A percentile compares a stretch with the other conserved stretches of the same genome.
phyloP scores from a whole-genome alignment of 2,113 vertebrate genomes.

The Plotosus lineatus region DNA sequence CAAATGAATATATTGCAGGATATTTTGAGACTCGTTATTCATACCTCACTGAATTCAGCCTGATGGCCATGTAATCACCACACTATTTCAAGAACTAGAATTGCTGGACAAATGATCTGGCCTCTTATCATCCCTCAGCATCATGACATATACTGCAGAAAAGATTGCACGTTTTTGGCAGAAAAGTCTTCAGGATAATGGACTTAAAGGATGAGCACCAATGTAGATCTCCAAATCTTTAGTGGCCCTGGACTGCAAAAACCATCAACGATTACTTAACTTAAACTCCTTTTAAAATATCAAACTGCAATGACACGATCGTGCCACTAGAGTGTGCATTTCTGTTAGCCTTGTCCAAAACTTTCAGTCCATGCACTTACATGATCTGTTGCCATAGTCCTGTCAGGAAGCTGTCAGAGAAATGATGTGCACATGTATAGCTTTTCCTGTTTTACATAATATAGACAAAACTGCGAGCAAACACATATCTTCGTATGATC shows the following conservation, averaged over 20 bases:
- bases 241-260: background rate
- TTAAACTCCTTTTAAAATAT: background rate
- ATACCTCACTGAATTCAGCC: constrained; percentile 57
- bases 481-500: background rate
- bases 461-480: background rate
- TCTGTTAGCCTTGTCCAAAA: constrained; percentile 23
- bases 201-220: constrained; percentile 22
- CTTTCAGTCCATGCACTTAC: background rate
- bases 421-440: background rate
- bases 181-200: constrained; percentile 48
- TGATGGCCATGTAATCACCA: constrained; percentile 55
- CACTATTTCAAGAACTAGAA: constrained; percentile 49
- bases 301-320: constrained; percentile 38
- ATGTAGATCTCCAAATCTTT: constrained; percentile 7
- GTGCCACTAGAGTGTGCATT: constrained; percentile 53
- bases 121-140: constrained; percentile 13
- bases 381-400: background rate
- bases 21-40: constrained; percentile 57
- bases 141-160: constrained; percentile 38
- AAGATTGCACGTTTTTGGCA: too few relatives aligned
- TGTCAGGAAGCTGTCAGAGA: background rate
- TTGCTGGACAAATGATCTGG: constrained; percentile 40
- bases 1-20: constrained; percentile 54
- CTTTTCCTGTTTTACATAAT: background rate
- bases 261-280: background rate